Base-by-base conservation (phyloP, 2,113 vertebrate genomes). In the Calidris pygmaea region DNA sequence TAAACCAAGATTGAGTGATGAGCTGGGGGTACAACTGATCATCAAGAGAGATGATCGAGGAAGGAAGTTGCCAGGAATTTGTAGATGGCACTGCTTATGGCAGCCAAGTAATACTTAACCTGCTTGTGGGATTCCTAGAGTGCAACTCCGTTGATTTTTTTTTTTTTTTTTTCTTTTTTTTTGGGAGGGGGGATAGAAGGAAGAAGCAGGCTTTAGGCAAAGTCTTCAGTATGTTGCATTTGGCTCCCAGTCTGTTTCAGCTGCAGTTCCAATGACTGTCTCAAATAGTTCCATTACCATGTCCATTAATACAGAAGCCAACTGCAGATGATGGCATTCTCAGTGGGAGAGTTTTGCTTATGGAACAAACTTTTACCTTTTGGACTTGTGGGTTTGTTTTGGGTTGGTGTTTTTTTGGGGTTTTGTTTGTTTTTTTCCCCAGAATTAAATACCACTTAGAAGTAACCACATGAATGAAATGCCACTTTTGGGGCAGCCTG, bases 21-120 rank as follows among this genome's bases (percentile, higher is more conserved):
- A 89, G 45, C 20, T 45, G 4, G 43, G 62, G 43, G 30, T 72
- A 23, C 19, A 55, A 0, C 47, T 45, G 52, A 12, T 27, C 6
- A 5, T 22, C 29, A 65, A 71, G 39, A 53, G 29, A 59, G 34
- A 14, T 55, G 75, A 8, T 19, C 26, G 52, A 66, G 30, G 37
- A 39, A n/a, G 34, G 23, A 65, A 7, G 21, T 22, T 18, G 8
- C 4, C 12, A 34, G 73, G 59, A 66, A 9, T 41, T 37, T 67
- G 30, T 35, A 21, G 35, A 2, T 34, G 39, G 13, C n/a, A 5
- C 9, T 65, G 4, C 27, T 74, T n/a, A 9, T 0, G 1, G 21
- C 24, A 74, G 67, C 50, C 12, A 15, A 58, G 14, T 21, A 29
- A 17, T 34, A 16, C 34, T 39, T 43, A 30, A 32, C n/a, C 23